These are phyloP conservation scores for Diplosoma virens DNA, from an alignment of 23 tunicate species.

Conservation along the genomic window DNA sequence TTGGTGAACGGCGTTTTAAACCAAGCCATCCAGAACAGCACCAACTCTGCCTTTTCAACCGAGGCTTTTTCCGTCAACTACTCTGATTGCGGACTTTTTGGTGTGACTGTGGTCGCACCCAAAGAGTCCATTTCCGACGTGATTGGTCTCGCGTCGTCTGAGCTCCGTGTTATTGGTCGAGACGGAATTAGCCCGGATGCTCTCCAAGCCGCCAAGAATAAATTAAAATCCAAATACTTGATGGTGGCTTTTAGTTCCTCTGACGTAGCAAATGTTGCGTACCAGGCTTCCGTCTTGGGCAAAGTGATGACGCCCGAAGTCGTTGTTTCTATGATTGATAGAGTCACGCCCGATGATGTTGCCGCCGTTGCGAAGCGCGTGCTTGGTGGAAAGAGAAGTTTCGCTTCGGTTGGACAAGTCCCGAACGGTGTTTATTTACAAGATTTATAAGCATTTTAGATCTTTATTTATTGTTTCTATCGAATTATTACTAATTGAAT, in stretches of 20 bases:
- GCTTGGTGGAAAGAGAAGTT: conserved; percentile 58
- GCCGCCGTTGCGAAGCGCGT: conserved; percentile 55
- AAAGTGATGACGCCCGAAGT: conserved; percentile 3
- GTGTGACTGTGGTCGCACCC: conserved; percentile 45
- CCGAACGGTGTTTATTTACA: conserved; percentile 29
- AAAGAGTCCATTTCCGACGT: conserved; percentile 19
- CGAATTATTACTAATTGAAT: background rate
- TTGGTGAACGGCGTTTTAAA: conserved; percentile 37
- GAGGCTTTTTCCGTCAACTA: conserved; percentile 68
- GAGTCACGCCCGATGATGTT: conserved; percentile 32
- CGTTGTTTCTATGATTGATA: conserved; percentile 36
- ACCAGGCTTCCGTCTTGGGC: conserved; percentile 54
- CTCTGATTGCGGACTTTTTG: conserved; percentile 77
- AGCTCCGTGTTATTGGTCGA: background rate
- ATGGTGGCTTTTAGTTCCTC: conserved; percentile 44
- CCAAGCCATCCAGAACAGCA: conserved; percentile 35
- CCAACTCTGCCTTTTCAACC: conserved; percentile 29
- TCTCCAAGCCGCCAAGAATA: conserved; percentile 42
- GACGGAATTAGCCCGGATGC: conserved; percentile 17
- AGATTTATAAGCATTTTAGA: conserved; percentile 26
- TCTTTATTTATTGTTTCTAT: background rate
- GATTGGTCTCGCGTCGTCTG: conserved; percentile 29
- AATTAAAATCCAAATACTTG: conserved; percentile 14
- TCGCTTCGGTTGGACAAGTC: conserved; percentile 62
- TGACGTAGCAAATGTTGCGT: conserved; percentile 41